Percentiles rank a stretch among this genome's conserved stretches.
Evolutionary conservation across 2,797 vertebrate genomes (phyloP).

Genomic region (Acanthurus tractus): DNA sequence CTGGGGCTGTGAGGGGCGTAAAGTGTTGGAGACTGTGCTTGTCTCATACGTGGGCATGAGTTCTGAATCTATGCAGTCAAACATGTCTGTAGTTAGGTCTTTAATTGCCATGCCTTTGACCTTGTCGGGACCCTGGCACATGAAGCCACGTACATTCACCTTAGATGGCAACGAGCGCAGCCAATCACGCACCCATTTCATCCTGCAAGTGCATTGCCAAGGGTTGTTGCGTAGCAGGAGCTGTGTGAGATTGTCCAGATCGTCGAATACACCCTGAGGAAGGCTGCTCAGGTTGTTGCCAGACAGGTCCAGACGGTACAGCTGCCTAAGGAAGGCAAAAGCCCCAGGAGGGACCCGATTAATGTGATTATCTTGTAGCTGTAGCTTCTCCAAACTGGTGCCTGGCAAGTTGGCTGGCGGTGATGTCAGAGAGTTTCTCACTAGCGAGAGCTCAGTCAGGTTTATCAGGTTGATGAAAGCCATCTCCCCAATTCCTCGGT

Average conservation of each 20-base stretch:
- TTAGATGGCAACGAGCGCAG: slow-evolving; percentile 92
- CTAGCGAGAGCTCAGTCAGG: slow-evolving; percentile 96
- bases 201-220: slow-evolving; percentile 97
- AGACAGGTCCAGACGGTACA: slow-evolving; percentile 98
- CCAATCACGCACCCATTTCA: slow-evolving; percentile 99
- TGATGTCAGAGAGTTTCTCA: slow-evolving; percentile 95
- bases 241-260: slow-evolving; percentile 98
- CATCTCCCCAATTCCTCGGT: slow-evolving; percentile 95
- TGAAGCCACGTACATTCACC: slow-evolving; percentile 98
- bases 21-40: slow-evolving; percentile 91
- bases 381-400: slow-evolving; percentile 94
- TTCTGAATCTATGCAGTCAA: slow-evolving; percentile 92
- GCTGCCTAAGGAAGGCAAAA: slow-evolving; percentile 95
- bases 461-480: slow-evolving; percentile 96
- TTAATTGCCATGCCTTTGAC: slow-evolving; percentile 99
- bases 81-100: slow-evolving; percentile 93
- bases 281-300: slow-evolving; percentile 98
- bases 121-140: slow-evolving; percentile 99
- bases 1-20: slow-evolving; percentile 90
- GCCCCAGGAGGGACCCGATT: slow-evolving; percentile 93
- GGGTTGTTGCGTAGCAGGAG: slow-evolving; percentile 98
- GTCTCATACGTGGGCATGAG: slow-evolving; percentile 88
- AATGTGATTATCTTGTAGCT: slow-evolving; percentile 99
- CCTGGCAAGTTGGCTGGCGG: slow-evolving; percentile 96
- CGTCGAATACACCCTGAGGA: slow-evolving; percentile 97